Evolutionary conservation across 2,797 vertebrate genomes (phyloP).

Genomic region (Dryobates pubescens): DNA sequence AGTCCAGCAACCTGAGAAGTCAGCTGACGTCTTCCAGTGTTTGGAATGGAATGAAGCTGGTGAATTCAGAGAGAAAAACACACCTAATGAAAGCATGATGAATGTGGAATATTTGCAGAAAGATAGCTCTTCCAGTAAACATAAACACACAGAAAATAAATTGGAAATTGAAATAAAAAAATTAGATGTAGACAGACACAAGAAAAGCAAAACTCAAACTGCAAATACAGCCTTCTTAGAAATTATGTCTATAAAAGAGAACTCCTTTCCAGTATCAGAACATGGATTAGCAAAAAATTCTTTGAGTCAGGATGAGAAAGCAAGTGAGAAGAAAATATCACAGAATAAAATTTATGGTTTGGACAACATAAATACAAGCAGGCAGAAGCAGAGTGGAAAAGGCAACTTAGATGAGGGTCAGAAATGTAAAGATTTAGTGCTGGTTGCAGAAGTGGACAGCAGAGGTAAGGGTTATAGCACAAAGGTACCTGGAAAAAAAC

Average conservation of each 20-base stretch:
- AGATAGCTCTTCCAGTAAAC: background rate
- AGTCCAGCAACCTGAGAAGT: constrained; percentile 24
- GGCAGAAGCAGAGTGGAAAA: background rate
- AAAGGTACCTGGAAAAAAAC: background rate
- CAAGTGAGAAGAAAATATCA: background rate
- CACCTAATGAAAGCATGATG: background rate
- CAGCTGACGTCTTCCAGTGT: background rate
- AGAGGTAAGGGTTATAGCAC: background rate
- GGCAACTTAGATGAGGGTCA: background rate
- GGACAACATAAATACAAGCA: background rate
- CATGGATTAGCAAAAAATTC: background rate
- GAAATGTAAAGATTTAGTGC: background rate
- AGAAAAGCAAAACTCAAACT: background rate
- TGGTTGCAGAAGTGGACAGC: background rate
- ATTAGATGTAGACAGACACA: background rate
- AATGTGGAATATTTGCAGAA: constrained; percentile 9
- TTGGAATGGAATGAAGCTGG: background rate
- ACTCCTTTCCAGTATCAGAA: background rate
- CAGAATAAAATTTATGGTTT: background rate
- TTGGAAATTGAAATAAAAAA: background rate
- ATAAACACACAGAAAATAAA: background rate
- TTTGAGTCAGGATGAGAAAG: background rate
- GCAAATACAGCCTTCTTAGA: background rate
- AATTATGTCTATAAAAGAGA: background rate
- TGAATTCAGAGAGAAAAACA: background rate